A percentile compares a stretch with the other conserved stretches of the same genome.
These are phyloP conservation scores for Drosophila pseudotakahashii DNA, from an alignment of 2,888 invertebrate genomes.

Conservation along the genomic window DNA sequence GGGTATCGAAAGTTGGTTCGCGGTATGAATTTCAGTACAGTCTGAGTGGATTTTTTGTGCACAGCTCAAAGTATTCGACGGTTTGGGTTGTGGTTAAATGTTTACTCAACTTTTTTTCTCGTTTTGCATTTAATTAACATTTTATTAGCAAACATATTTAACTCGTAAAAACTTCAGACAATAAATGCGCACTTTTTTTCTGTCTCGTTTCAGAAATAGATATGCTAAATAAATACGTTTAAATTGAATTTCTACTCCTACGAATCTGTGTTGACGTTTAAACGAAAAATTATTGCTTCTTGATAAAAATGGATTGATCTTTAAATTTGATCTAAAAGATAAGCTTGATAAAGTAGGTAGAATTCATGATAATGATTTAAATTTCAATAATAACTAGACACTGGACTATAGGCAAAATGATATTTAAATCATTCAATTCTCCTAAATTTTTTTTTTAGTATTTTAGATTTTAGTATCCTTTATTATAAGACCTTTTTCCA, in stretches of 20 bases:
- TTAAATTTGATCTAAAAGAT: too few species aligned
- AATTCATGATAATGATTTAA: too few species aligned
- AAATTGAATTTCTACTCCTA: not conserved
- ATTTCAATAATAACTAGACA: too few species aligned
- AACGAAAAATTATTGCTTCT: not conserved
- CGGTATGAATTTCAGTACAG: slow-evolving; percentile 1
- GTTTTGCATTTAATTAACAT: not conserved
- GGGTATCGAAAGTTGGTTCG: slow-evolving; percentile 28
- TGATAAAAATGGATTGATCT: too few species aligned
- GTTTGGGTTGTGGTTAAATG: not conserved
- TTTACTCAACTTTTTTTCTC: not conserved
- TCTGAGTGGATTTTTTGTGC: not conserved
- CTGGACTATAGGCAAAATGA: too few species aligned
- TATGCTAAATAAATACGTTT: not conserved
- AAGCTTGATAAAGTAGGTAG: too few species aligned
- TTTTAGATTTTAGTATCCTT: too few species aligned
- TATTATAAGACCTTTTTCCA: too few species aligned
- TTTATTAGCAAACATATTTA: not conserved
- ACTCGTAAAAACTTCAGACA: not conserved
- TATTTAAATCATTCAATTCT: too few species aligned
- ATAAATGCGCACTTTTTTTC: not conserved
- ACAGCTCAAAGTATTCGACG: not conserved
- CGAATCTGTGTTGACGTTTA: not conserved
- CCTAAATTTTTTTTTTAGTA: too few species aligned
- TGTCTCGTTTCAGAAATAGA: not conserved